These are phyloP conservation scores for Drosophila anomalata DNA, from an alignment of 2,888 invertebrate species.

Conservation along the genomic window DNA sequence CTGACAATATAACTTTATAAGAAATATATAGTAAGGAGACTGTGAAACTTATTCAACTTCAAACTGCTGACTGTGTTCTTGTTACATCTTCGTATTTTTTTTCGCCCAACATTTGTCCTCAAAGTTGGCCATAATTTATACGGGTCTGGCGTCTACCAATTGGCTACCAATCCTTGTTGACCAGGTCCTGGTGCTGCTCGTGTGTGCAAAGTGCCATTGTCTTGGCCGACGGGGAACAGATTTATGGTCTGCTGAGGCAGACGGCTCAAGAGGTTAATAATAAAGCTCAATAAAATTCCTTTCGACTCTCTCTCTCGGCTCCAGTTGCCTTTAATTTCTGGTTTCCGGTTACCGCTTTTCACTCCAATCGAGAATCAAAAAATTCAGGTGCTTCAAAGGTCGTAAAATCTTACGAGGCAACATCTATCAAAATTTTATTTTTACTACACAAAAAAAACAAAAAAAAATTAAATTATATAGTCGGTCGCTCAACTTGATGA, in stretches of 20 bases:
- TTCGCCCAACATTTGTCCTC: conserved; percentile 22
- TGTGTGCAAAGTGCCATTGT: conserved; percentile 56
- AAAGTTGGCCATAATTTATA: conserved; percentile 68
- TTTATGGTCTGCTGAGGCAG: conserved; percentile 59
- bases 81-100: background rate
- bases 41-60: background rate
- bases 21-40: background rate
- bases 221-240: conserved; percentile 46
- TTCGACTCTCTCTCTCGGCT: conserved; percentile 48
- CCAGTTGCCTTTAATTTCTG: conserved; percentile 56
- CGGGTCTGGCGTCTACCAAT: conserved; percentile 64
- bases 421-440: conserved; percentile 78
- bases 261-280: conserved; percentile 69
- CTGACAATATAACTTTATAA: background rate
- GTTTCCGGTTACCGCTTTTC: conserved; percentile 12
- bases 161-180: conserved; percentile 50
- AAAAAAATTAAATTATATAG: conserved; percentile 76
- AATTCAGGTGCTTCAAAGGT: conserved; percentile 19
- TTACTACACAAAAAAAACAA: conserved; percentile 68
- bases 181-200: background rate
- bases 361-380: background rate
- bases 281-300: conserved; percentile 70
- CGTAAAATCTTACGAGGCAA: conserved; percentile 21
- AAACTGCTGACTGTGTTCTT: background rate
- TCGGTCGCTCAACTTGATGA: conserved; percentile 75